Base-by-base conservation (phyloP, 2,113 vertebrate species). In the Ammodytes marinus region DNA sequence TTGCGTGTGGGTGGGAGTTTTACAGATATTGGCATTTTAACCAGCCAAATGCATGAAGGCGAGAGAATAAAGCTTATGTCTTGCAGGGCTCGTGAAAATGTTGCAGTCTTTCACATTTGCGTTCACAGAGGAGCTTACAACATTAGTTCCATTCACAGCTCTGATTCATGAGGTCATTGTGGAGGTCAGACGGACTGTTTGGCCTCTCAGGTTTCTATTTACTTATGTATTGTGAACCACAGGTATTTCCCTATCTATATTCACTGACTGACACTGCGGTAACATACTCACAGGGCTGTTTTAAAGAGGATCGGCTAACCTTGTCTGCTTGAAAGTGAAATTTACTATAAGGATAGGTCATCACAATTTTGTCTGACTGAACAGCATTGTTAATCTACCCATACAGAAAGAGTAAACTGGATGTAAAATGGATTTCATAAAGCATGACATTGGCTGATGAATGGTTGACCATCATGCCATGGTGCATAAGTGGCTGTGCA, bases 191-290 rank as follows among this genome's bases (percentile, higher is more conserved):
- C 43, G 63, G 47, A 39, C 40, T 47, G 17, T 69, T 75, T 66
- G 49, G 74, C 63, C 74, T 82, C 52, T 63, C 8, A 67, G 54
- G 59, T 83, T 66, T 64, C 37, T 39, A 46, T 69, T 70, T 69
- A 6, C 43, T 67, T 77, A 57, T 46, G 67, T 6, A 3, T 13
- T 60, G 49, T 74, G 71, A 82, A 75, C 81, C 80, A 86, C 19
- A 83, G 58, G 80, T 59, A 71, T 68, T 69, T 67, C 47, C 58
- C 50, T 17, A 40, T 77, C 45, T 45, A 46, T 68, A 68, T 71
- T 66, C 27, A 53, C 46, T 14, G n/a, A 64, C 59, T 67, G 70
- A 76, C 11, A 19, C 42, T 75, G 61, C 50, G 49, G n/a, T 12
- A 70, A 54, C 54, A 40, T 13, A 40, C 55, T 68, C 72, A 68